A percentile compares a stretch with the other conserved stretches of the same genome.
Conservation (phyloP, 2,888 invertebrate species). For the Megalurothrips usitatus region DNA sequence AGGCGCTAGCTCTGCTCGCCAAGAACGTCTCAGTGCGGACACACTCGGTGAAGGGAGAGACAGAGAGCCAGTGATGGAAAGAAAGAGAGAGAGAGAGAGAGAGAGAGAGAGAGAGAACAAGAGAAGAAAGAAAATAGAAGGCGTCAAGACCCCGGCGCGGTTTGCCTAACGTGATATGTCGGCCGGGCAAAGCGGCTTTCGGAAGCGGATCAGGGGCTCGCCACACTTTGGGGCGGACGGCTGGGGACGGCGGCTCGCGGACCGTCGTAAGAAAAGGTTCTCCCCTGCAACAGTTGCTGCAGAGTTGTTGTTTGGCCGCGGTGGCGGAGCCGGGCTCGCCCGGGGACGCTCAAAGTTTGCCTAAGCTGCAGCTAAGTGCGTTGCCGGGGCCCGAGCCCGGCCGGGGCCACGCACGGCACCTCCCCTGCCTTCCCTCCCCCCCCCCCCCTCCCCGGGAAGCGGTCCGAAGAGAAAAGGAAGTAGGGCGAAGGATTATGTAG, state of each 20-base stretch:
- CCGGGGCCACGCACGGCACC: too few species aligned
- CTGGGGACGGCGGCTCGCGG: neutral
- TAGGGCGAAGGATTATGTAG: neutral
- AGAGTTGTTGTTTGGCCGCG: too few species aligned
- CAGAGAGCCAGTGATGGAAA: neutral
- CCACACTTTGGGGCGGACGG: neutral
- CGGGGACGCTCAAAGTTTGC: neutral
- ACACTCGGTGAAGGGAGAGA: too few species aligned
- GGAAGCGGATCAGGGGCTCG: conserved; percentile 5
- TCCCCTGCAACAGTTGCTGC: too few species aligned
- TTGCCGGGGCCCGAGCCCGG: neutral
- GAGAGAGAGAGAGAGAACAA: neutral
- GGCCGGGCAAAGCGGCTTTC: neutral
- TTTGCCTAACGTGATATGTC: too few species aligned
- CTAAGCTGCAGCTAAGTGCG: conserved; percentile 13
- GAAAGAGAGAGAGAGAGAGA: neutral
- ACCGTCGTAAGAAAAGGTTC: too few species aligned
- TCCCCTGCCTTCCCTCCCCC: neutral
- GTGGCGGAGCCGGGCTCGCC: neutral
- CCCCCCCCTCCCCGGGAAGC: neutral
- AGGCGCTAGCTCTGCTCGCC: too few species aligned
- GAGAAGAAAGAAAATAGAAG: neutral
- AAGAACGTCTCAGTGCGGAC: too few species aligned
- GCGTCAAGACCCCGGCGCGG: too few species aligned
- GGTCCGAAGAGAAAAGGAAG: neutral